A percentile compares a stretch with the other conserved stretches of the same genome.
phyloP scores from a whole-genome alignment of 2,888 invertebrate species.

The Macroteleia sp. region DNA sequence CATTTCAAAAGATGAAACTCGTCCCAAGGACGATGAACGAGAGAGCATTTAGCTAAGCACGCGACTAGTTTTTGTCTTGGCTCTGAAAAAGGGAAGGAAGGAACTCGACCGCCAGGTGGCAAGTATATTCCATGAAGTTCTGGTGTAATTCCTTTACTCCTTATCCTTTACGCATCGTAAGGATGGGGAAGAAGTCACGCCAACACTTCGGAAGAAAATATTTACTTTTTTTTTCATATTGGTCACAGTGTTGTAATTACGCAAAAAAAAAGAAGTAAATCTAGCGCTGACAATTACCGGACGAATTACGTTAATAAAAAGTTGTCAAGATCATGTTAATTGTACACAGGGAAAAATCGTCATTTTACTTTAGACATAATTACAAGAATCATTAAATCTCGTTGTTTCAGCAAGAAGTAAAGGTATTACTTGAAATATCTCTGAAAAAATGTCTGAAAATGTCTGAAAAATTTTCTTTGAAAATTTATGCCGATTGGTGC shows the following conservation, averaged over 20 bases:
- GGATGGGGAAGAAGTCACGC: conserved; percentile 1
- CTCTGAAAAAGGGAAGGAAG: conserved; percentile 65
- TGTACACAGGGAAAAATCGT: too few species aligned
- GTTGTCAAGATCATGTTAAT: too few species aligned
- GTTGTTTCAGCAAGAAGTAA: too few species aligned
- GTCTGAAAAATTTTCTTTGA: too few species aligned
- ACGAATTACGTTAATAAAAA: conserved; percentile 16
- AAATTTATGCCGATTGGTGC: too few species aligned
- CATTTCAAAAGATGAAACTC: conserved; percentile 60
- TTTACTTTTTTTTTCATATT: conserved; percentile 18
- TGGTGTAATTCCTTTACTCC: conserved; percentile 40
- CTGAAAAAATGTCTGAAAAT: too few species aligned
- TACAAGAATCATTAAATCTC: too few species aligned
- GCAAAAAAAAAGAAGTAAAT: conserved; percentile 20
- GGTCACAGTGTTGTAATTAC: conserved; percentile 21
- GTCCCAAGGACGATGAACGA: conserved; percentile 72
- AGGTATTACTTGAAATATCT: too few species aligned
- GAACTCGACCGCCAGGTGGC: conserved; percentile 74
- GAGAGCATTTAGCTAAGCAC: conserved; percentile 80
- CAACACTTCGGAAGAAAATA: conserved; percentile 32
- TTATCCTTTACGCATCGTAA: conserved; percentile 41
- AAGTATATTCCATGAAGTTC: conserved; percentile 70
- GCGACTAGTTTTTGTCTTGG: conserved; percentile 80
- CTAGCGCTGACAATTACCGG: conserved; percentile 8
- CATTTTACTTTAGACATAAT: too few species aligned